These are phyloP conservation scores for Cylloceria caligata DNA, from an alignment of 2,888 invertebrate genomes.

Conservation along the genomic window DNA sequence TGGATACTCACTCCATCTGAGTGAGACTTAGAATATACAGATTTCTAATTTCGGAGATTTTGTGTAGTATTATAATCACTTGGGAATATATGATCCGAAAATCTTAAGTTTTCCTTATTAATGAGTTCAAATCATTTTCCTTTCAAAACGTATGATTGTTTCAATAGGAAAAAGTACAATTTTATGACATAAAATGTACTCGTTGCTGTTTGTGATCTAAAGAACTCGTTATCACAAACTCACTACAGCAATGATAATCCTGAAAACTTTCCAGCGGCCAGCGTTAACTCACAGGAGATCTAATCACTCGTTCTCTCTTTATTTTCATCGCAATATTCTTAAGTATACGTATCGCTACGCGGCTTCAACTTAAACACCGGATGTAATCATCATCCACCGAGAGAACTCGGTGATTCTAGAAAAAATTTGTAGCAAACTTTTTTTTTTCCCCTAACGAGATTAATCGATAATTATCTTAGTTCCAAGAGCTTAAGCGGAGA, in stretches of 20 bases:
- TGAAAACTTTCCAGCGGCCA: too few relatives aligned
- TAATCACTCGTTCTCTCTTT: too few relatives aligned
- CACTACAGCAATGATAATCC: too few relatives aligned
- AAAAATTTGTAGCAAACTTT: neutral
- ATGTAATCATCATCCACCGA: constrained; percentile 11
- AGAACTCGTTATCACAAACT: too few relatives aligned
- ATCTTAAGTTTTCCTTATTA: constrained; percentile 3
- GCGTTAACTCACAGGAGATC: too few relatives aligned
- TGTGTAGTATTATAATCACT: too few relatives aligned
- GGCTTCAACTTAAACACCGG: neutral
- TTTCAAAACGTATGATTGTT: too few relatives aligned
- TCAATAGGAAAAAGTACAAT: neutral
- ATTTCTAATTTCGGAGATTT: too few relatives aligned
- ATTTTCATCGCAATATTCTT: too few relatives aligned
- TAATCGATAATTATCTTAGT: neutral
- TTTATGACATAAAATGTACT: neutral
- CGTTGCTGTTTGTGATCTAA: neutral
- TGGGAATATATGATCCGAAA: constrained; percentile 11
- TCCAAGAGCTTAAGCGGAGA: neutral
- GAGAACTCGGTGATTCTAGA: constrained; percentile 28
- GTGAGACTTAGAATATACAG: too few relatives aligned
- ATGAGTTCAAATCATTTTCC: neutral
- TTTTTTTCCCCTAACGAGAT: neutral
- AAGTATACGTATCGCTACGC: too few relatives aligned
- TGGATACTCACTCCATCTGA: too few relatives aligned